A percentile compares a stretch with the other conserved stretches of the same genome.
These are phyloP conservation scores for Byasa hedistus DNA, from an alignment of 2,888 invertebrate genomes.

Conservation along the genomic window DNA sequence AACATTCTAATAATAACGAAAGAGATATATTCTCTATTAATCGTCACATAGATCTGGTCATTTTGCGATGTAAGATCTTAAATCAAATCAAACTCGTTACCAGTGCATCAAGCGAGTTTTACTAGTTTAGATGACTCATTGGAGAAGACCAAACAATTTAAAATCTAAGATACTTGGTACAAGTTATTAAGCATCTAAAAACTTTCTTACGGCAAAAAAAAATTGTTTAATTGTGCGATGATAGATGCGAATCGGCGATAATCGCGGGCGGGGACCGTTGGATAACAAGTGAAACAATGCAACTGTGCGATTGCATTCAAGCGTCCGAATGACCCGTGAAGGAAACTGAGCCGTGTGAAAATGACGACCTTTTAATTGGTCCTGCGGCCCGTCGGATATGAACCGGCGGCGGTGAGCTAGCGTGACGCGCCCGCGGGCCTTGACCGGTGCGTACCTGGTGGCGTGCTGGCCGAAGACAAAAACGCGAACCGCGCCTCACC, in stretches of 20 bases:
- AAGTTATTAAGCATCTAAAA: no score
- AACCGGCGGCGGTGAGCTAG: slow-evolving; percentile 31
- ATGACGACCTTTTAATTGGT: slow-evolving; percentile 29
- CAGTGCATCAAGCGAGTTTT: no score
- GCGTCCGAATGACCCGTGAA: slow-evolving; percentile 20
- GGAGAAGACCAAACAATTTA: no score
- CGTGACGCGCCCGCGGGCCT: slow-evolving; percentile 37
- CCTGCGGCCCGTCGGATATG: slow-evolving; percentile 25
- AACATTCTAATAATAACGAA: no score
- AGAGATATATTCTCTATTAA: no score
- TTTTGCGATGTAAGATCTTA: no score
- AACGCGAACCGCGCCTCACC: no score
- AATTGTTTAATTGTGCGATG: slow-evolving; percentile 8
- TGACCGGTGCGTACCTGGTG: slow-evolving; percentile 33
- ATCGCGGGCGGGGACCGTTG: slow-evolving; percentile 22
- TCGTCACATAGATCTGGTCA: no score
- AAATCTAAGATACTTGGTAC: no score
- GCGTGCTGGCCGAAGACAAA: no score
- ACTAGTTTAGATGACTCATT: no score
- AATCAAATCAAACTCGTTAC: no score
- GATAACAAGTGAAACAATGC: slow-evolving; percentile 28
- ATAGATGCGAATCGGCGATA: slow-evolving; percentile 5
- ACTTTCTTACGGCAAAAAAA: slow-evolving; percentile 21
- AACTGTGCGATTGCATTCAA: slow-evolving; percentile 26
- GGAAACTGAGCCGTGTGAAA: slow-evolving; percentile 30